Evolutionary conservation across 1,140 invertebrate genomes (phyloP).

Genomic region (Druon quercuslanigerum): DNA sequence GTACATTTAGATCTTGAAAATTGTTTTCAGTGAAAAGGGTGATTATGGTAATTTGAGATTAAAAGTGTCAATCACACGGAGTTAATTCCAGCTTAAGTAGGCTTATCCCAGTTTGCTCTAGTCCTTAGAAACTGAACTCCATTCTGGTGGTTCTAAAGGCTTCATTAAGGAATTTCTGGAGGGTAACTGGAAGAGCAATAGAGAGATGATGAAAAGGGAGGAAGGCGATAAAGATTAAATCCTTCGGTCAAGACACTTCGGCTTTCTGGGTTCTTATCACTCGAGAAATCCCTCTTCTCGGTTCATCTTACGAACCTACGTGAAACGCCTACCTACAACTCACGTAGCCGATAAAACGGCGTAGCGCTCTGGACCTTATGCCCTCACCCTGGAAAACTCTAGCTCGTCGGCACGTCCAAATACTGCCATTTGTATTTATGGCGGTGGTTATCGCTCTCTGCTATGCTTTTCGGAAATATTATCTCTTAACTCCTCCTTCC

Average conservation of each 20-base stretch:
- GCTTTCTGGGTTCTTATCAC: slow-evolving; percentile 54
- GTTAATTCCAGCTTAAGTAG: background rate
- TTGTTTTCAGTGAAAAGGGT: no score
- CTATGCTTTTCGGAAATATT: slow-evolving; percentile 42
- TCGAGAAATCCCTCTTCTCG: slow-evolving; percentile 49
- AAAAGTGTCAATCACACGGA: background rate
- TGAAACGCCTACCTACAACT: slow-evolving; percentile 24
- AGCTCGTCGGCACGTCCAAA: background rate
- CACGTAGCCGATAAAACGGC: slow-evolving; percentile 17
- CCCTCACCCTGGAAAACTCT: slow-evolving; percentile 28
- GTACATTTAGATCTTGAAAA: no score
- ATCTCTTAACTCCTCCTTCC: slow-evolving; percentile 22
- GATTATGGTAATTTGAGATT: no score
- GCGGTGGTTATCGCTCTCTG: slow-evolving; percentile 5
- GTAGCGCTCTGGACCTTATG: background rate
- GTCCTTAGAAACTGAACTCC: background rate
- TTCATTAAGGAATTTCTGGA: slow-evolving; percentile 25
- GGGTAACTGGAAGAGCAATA: slow-evolving; percentile 15
- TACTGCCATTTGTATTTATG: slow-evolving; percentile 25
- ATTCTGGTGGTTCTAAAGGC: background rate
- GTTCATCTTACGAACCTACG: slow-evolving; percentile 42
- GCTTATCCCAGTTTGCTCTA: background rate
- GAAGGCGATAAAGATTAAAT: slow-evolving; percentile 22
- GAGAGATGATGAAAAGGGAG: slow-evolving; percentile 8
- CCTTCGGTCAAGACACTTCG: slow-evolving; percentile 32